Evolutionary conservation across 1,140 invertebrate species (phyloP), one percentile per base, ranked within the genome.

Genomic region (Rhopalosiphum maidis): DNA sequence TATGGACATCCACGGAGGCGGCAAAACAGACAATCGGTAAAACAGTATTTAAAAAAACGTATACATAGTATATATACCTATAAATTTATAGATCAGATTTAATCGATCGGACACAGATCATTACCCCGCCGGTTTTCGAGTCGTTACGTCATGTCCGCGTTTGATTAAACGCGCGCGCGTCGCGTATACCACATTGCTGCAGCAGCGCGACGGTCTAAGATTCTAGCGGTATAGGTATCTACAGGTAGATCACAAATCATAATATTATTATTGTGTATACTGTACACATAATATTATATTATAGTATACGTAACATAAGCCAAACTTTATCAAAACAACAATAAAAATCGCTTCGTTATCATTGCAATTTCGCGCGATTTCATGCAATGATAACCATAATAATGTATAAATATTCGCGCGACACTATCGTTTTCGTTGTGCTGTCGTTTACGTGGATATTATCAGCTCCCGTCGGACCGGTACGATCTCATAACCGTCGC

Each of bases 31-130:
- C 60, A n/a, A n/a, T 77, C 55, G 37, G 55, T 90, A 2, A 37
- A 90, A 77, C 25, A 23, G 90, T 68, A 91, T 91, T 91, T 68
- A 83, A 92, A 92, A 91, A 77, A 51, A 46, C 2, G 77, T 43
- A 91, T 5, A 89, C 25, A 83, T 35, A 46, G 41, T 46, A 51
- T 18, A 0, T 51, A 51, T 51, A 51, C 48, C 48, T 51, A 15
- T 77, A 68, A 4, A 30, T 68, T 60, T 60, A 77, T 77, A 77
- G 30, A n/a, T 18, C 60, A 77, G 35, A 55, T 89, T 89, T 55
- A 92, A 92, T 92, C 91, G 91, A 92, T 92, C 77, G 60, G 91
- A 92, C 77, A 92, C 91, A 51, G 91, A 83, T 92, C 68, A 83
- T 92, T 92, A 83, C n/a, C 9, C 35, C 51, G 35, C 35, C 51